These are phyloP conservation scores for Cephus spinipes DNA, from an alignment of 2,888 invertebrate species.

Conservation along the genomic window DNA sequence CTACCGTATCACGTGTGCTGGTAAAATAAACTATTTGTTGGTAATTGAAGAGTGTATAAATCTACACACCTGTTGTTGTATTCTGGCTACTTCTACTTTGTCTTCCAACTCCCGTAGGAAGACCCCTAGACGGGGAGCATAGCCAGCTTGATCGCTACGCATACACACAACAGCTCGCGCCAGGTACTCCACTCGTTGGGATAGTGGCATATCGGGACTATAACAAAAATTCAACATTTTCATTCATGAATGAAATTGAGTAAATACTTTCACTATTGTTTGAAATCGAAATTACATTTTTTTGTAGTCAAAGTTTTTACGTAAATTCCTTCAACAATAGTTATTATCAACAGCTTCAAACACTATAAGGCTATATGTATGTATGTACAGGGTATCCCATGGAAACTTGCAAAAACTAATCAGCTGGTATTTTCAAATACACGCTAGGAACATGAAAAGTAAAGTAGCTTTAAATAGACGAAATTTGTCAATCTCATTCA, in stretches of 20 bases:
- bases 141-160: constrained; percentile 85
- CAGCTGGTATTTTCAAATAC: no score
- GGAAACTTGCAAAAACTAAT: no score
- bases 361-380: no score
- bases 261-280: neutral
- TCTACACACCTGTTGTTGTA: constrained; percentile 74
- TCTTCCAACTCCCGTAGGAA: constrained; percentile 92
- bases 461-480: no score
- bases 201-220: constrained; percentile 80
- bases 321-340: no score
- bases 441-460: no score
- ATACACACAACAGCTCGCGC: constrained; percentile 96
- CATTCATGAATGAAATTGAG: constrained; percentile 14
- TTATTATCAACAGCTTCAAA: no score
- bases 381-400: no score
- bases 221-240: constrained; percentile 29
- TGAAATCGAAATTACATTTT: neutral
- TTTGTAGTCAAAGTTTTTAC: neutral
- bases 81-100: constrained; percentile 90
- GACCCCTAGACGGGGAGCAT: constrained; percentile 79
- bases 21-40: no score
- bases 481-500: no score
- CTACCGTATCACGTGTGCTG: no score
- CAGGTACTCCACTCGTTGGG: constrained; percentile 89
- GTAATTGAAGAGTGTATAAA: constrained; percentile 3